Conservation (phyloP, 2,113 vertebrate species). For the Vulpes vulpes region DNA sequence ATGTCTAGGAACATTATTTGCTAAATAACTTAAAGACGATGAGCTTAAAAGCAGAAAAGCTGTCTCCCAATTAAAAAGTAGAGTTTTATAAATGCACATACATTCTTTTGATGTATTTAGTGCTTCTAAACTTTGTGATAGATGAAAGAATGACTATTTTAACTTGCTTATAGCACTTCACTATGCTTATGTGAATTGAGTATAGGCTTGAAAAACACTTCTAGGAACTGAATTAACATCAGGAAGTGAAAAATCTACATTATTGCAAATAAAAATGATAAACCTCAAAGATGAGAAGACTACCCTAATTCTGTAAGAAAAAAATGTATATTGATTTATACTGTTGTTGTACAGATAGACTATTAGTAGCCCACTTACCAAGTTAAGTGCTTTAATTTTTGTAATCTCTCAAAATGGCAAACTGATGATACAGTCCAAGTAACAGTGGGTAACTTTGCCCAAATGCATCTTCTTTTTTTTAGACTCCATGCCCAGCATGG, state of each 20-base stretch:
- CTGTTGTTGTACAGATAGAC: neutral
- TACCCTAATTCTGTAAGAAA: neutral
- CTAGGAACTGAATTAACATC: neutral
- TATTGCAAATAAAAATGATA: constrained; percentile 35
- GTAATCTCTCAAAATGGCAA: constrained; percentile 70
- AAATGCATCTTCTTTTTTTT: constrained; percentile 12
- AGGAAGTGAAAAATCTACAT: neutral
- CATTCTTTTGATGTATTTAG: neutral
- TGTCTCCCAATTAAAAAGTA: neutral
- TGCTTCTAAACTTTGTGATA: neutral
- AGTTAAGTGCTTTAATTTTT: constrained; percentile 66
- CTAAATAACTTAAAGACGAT: neutral
- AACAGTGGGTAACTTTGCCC: neutral
- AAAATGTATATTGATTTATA: neutral
- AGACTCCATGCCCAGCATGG: too few relatives aligned
- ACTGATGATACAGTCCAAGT: constrained; percentile 29
- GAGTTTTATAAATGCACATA: neutral
- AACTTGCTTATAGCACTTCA: neutral
- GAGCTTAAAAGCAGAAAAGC: constrained; percentile 45
- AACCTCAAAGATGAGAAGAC: neutral
- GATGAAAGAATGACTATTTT: neutral
- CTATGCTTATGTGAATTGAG: neutral
- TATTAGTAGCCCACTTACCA: neutral
- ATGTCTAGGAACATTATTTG: neutral
- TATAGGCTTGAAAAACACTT: neutral